phyloP scores from a whole-genome alignment of 1,140 invertebrate genomes.

The Heterodera schachtii region DNA sequence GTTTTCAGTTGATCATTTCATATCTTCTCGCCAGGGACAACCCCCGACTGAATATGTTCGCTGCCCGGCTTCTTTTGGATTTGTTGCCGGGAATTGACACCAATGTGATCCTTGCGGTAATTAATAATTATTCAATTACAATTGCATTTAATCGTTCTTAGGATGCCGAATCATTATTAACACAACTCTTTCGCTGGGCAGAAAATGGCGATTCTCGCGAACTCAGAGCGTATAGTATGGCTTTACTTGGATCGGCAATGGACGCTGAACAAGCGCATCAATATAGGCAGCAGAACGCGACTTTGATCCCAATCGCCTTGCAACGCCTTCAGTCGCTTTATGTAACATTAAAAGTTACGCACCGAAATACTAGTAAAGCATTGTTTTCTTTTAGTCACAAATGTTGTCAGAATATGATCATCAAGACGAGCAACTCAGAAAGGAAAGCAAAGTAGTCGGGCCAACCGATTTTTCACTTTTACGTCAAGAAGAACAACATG shows the following conservation, averaged over 20 bases:
- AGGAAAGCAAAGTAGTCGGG: neutral
- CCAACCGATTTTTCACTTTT: conserved; percentile 33
- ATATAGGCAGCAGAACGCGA: conserved; percentile 34
- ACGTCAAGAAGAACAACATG: neutral
- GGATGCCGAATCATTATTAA: conserved; percentile 42
- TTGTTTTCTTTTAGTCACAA: conserved; percentile 34
- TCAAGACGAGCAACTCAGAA: conserved; percentile 18
- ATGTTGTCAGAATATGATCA: conserved; percentile 36
- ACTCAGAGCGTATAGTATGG: conserved; percentile 47
- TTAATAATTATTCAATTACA: neutral
- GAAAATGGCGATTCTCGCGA: conserved; percentile 50
- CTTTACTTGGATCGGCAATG: conserved; percentile 39
- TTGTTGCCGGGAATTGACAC: conserved; percentile 45
- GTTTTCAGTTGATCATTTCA: conserved; percentile 48
- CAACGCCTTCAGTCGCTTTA: conserved; percentile 42
- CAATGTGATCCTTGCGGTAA: conserved; percentile 36
- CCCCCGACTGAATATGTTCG: conserved; percentile 40
- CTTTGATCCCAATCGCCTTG: conserved; percentile 41
- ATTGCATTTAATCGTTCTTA: conserved; percentile 21
- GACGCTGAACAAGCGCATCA: conserved; percentile 44
- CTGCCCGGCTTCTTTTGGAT: conserved; percentile 41
- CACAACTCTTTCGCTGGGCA: conserved; percentile 45
- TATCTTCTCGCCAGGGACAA: conserved; percentile 44
- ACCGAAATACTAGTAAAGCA: too few species aligned
- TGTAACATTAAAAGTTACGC: conserved; percentile 18